Evolutionary conservation across 2,113 vertebrate species (phyloP), one percentile per base, ranked within the genome.

Genomic region (Galbula dea): DNA sequence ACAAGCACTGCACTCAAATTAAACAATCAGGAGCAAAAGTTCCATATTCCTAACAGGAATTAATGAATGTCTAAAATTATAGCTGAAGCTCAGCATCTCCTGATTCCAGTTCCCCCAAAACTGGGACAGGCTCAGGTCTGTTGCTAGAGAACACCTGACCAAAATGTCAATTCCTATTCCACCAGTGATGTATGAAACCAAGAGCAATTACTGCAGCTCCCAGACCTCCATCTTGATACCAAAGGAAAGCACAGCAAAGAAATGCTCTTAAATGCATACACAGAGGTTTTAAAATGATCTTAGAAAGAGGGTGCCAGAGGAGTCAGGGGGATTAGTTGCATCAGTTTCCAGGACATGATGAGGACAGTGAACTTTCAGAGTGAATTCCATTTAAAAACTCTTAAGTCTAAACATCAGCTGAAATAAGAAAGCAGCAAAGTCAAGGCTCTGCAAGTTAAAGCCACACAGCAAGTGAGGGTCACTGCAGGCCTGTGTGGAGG

Each of bases 1-100:
- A 77, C 0, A 19, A 62, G 59, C 1, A 0, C 15, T 0, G 0
- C 2, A 1, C 34, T 19, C 4, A 49, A 48, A 34, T 24, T 5
- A 32, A 55, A 49, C 51, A n/a, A 41, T 18, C 2, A 22, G 27
- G 7, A 18, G 12, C 6, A 74, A 55, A 83, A 79, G 61, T 19
- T 20, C 37, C n/a, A 10, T 36, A 14, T 26, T 75, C 27, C 26
- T 24, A 16, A 61, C 10, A 52, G 65, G 75, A 90, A 72, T 7
- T 18, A 48, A 45, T 3, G 24, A 67, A 43, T 20, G 4, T 34
- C 9, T 34, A 65, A 89, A 29, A 3, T 11, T n/a, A 9, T 7
- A 43, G 4, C 32, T 45, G 43, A 51, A 75, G 27, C 15, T 26
- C 5, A 71, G 21, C 39, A 27, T 51, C 49, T 61, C 8, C 22